Evolutionary conservation across 64 coral and sea anemone genomes (phyloP), one percentile per base, ranked within the genome.

Genomic region (Cladopsammia gracilis): DNA sequence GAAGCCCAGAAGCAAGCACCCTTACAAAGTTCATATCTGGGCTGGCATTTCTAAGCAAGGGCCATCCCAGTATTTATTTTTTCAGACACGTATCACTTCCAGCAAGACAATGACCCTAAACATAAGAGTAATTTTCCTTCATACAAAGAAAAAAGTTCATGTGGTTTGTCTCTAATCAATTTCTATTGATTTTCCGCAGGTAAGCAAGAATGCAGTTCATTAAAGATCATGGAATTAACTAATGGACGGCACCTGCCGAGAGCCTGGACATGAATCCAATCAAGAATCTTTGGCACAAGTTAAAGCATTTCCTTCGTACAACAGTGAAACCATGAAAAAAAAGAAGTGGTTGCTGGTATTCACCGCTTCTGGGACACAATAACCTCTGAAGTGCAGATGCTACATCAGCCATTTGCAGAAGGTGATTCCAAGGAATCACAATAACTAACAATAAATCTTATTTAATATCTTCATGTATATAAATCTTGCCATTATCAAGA

Each of bases 11-110:
- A 46, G 51, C 48, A 89, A 89, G 47, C 87, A 89, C 45, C 70
- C 87, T 6, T 89, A 76, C 71, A 89, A 89, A 56, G 52, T 76
- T 19, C 70, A 89, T 46, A 54, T 89, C 16, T 89, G 87, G 70
- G 87, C 87, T 12, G 50, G 87, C 0, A 76, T 89, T 19, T 75
- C 68, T 19, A 89, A 71, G 13, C 70, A 56, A 16, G 87, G 87
- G 59, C 23, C 71, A 23, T 76, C 70, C 46, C 34, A 67, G 0
- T 76, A 76, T 13, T n/a, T 89, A 1, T n/a, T n/a, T n/a, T n/a
- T n/a, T n/a, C n/a, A n/a, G n/a, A n/a, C n/a, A n/a, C n/a, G 51
- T 86, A 91, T 66, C 58, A 60, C 10, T 90, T 90, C 64, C 82
- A 71, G 62, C 76, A 90, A 24, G 88, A 59, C n/a, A 89, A 75